phyloP scores from a whole-genome alignment of 2,888 invertebrate species.

The Syrista parreyssii region DNA sequence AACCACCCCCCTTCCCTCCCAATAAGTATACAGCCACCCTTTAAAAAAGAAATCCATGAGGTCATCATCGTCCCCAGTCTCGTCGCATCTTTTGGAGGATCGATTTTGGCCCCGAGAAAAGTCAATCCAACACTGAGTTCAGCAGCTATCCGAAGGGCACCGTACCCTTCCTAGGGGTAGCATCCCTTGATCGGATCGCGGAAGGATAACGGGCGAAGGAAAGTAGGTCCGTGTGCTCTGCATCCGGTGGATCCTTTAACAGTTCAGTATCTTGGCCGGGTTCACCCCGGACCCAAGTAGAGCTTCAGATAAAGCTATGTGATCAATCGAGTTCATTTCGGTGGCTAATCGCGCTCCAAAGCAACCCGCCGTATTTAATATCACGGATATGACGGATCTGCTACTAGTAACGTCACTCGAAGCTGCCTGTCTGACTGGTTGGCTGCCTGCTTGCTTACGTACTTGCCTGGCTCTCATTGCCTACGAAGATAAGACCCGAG shows the following conservation, averaged over 20 bases:
- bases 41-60: background rate
- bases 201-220: background rate
- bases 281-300: background rate
- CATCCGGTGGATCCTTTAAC: background rate
- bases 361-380: constrained; percentile 14
- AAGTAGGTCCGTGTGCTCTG: background rate
- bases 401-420: background rate
- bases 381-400: background rate
- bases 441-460: background rate
- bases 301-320: constrained; percentile 22
- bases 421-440: background rate
- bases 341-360: constrained; percentile 43
- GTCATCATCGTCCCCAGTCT: background rate
- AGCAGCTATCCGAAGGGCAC: background rate
- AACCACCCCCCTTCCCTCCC: background rate
- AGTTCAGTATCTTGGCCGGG: background rate
- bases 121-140: background rate
- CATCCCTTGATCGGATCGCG: background rate
- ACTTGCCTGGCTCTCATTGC: background rate
- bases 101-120: background rate
- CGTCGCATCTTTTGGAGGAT: background rate
- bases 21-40: background rate
- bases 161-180: background rate
- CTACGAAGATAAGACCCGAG: background rate
- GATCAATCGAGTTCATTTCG: constrained; percentile 42